Percentiles rank a stretch among this genome's conserved stretches.
phyloP scores from a whole-genome alignment of 2,888 invertebrate species.

The Pterostichus madidus region DNA sequence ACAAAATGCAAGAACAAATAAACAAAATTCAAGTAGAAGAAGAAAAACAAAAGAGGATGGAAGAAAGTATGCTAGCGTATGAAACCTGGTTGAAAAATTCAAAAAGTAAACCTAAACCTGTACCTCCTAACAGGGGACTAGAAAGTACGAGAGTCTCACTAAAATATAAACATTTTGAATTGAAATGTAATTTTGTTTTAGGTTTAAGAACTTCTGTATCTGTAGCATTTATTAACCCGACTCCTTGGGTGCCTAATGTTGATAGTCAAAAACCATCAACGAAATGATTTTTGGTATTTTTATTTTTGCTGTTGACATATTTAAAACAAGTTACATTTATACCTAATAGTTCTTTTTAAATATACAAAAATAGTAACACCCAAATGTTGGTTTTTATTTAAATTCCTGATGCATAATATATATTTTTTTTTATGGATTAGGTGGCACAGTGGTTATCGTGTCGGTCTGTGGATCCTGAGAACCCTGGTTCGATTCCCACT shows the following conservation, averaged over 20 bases:
- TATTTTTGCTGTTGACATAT: not conserved
- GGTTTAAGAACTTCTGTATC: conserved; percentile 84
- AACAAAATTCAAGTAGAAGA: conserved; percentile 47
- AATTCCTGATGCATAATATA: no score
- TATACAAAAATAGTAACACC: not conserved
- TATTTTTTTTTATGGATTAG: no score
- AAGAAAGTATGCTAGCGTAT: conserved; percentile 81
- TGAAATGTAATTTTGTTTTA: conserved; percentile 72
- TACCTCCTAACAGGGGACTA: conserved; percentile 81
- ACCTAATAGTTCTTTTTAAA: conserved; percentile 21
- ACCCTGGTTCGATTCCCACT: no score
- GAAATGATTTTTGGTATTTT: conserved; percentile 18
- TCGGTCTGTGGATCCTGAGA: no score
- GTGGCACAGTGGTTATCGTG: no score
- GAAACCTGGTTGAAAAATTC: conserved; percentile 82
- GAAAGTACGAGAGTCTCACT: conserved; percentile 78
- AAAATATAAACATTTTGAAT: conserved; percentile 26
- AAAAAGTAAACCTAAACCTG: conserved; percentile 82
- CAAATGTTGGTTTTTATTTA: not conserved
- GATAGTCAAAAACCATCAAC: conserved; percentile 54
- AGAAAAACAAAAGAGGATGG: conserved; percentile 70
- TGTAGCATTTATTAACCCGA: conserved; percentile 83
- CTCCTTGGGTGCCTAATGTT: conserved; percentile 80
- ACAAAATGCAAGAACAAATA: conserved; percentile 73
- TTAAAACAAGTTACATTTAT: conserved; percentile 42